Conservation (phyloP, 2,113 vertebrate species). For the Mustela nigripes region DNA sequence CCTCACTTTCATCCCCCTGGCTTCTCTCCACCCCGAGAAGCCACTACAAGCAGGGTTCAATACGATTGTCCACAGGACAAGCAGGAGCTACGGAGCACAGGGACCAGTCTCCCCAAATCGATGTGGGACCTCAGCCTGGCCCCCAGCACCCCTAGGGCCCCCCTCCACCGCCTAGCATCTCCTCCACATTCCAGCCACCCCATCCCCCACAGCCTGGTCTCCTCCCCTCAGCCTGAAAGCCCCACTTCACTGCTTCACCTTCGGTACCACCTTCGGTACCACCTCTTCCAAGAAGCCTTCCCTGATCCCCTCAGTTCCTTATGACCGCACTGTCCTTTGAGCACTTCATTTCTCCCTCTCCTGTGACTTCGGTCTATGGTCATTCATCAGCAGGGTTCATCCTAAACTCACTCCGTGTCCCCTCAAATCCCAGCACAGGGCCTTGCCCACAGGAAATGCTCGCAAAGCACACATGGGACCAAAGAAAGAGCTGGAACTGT, state of each 20-base stretch:
- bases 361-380: not conserved
- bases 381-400: not conserved
- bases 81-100: not conserved
- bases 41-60: not conserved
- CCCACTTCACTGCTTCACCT: not conserved
- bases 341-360: not conserved
- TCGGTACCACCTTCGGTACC: not conserved
- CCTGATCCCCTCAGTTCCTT: not conserved
- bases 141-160: not conserved
- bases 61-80: not conserved
- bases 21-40: not conserved
- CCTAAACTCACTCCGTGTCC: not conserved
- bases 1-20: not conserved
- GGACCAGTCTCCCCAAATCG: not conserved
- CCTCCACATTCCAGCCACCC: not conserved
- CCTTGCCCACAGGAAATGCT: constrained; percentile 30
- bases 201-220: not conserved
- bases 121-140: not conserved
- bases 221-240: not conserved
- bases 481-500: not conserved
- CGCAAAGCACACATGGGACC: not conserved
- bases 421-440: not conserved
- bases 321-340: not conserved
- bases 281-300: constrained; percentile 35
- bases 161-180: not conserved